phyloP scores from a whole-genome alignment of 2,797 vertebrate genomes.

The Enteromius radiatus region DNA sequence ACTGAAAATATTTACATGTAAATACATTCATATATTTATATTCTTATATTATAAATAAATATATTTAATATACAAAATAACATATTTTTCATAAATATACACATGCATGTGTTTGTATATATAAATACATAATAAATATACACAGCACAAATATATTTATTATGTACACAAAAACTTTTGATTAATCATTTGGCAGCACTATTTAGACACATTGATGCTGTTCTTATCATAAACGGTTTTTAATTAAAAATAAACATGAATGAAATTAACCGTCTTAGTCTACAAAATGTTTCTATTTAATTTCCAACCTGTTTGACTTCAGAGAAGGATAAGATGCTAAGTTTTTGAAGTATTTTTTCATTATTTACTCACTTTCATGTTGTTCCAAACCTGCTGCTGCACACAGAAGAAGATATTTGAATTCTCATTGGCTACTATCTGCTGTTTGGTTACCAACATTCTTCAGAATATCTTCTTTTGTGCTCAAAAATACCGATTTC shows the following conservation, averaged over 20 bases:
- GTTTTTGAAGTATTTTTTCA: neutral
- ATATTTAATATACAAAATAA: too few relatives aligned
- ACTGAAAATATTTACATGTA: too few relatives aligned
- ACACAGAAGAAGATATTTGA: neutral
- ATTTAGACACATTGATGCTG: neutral
- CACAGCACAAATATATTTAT: too few relatives aligned
- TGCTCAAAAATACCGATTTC: neutral
- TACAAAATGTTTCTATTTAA: slow-evolving; percentile 23
- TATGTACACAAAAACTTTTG: too few relatives aligned
- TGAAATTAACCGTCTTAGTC: neutral
- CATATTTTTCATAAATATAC: too few relatives aligned
- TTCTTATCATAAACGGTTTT: neutral
- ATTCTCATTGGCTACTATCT: neutral
- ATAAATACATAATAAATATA: too few relatives aligned
- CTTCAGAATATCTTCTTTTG: neutral
- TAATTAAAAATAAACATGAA: neutral
- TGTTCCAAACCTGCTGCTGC: neutral
- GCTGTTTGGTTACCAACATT: neutral
- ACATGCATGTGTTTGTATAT: too few relatives aligned
- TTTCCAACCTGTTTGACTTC: slow-evolving; percentile 3
- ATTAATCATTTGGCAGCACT: too few relatives aligned
- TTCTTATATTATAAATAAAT: too few relatives aligned
- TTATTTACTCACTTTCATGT: neutral
- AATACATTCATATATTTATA: too few relatives aligned
- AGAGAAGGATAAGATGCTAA: slow-evolving; percentile 4